phyloP scores from a whole-genome alignment of 2,888 invertebrate genomes.

The Coecobrya sp. region DNA sequence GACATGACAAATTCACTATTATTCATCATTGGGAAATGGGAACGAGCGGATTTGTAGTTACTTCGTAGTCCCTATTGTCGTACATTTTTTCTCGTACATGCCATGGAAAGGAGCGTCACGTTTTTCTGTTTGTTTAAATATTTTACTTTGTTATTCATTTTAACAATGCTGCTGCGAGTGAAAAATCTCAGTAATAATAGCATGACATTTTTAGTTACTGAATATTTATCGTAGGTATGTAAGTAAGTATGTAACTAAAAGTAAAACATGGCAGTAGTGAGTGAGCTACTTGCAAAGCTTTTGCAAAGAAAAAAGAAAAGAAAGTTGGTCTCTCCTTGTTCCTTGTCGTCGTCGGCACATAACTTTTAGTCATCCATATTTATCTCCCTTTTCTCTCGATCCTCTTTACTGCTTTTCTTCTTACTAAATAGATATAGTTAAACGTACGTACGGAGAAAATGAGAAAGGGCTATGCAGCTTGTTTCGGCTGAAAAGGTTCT shows the following conservation, averaged over 20 bases:
- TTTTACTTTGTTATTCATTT: not conserved
- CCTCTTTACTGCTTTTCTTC: conserved; percentile 20
- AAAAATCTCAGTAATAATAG: conserved; percentile 57
- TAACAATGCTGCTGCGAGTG: not conserved
- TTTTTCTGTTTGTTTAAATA: not conserved
- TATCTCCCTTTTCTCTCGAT: conserved; percentile 30
- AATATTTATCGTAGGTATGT: conserved; percentile 61
- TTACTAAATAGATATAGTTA: conserved; percentile 3
- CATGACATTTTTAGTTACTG: conserved; percentile 20
- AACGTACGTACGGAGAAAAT: conserved; percentile 2
- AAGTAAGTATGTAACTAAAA: conserved; percentile 23
- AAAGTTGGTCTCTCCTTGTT: not conserved
- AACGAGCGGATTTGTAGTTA: too few species aligned
- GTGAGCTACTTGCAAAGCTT: not conserved
- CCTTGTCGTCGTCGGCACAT: conserved; percentile 27
- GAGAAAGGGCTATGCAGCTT: conserved; percentile 34
- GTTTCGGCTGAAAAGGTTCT: not conserved
- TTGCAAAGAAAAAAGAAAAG: not conserved
- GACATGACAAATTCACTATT: too few species aligned
- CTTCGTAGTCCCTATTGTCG: too few species aligned
- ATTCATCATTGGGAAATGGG: too few species aligned
- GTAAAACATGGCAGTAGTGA: conserved; percentile 12
- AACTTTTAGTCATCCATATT: conserved; percentile 68
- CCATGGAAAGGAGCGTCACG: not conserved
- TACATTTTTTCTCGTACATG: not conserved